These are phyloP conservation scores for Argyresthia albistria DNA, from an alignment of 2,888 invertebrate species.

Conservation along the genomic window DNA sequence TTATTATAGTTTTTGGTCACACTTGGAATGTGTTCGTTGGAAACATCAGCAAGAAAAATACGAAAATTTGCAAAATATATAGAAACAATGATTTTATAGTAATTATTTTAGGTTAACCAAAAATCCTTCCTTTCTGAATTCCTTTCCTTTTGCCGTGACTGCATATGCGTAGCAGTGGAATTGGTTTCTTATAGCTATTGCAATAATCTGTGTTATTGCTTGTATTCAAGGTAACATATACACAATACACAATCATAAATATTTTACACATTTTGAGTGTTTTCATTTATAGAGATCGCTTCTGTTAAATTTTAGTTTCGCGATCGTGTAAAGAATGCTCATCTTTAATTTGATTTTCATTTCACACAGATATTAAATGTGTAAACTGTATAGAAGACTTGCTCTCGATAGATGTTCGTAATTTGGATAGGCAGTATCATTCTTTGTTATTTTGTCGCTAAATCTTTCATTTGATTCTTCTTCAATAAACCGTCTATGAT, in stretches of 20 bases:
- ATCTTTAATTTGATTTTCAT: slow-evolving; percentile 22
- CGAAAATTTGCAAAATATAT: background rate
- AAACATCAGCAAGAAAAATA: no score
- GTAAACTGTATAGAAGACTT: slow-evolving; percentile 61
- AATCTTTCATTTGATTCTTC: slow-evolving; percentile 5
- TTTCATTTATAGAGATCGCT: slow-evolving; percentile 37
- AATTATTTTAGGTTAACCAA: background rate
- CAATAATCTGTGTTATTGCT: slow-evolving; percentile 47
- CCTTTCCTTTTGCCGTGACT: slow-evolving; percentile 36
- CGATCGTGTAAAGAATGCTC: slow-evolving; percentile 31
- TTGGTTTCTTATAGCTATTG: slow-evolving; percentile 67
- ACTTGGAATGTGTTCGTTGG: no score
- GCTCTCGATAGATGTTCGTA: slow-evolving; percentile 59
- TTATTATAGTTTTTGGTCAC: background rate
- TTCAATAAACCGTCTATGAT: slow-evolving; percentile 6
- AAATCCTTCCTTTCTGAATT: background rate
- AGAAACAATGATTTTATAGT: background rate
- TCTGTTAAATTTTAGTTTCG: slow-evolving; percentile 51
- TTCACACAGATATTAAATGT: slow-evolving; percentile 38
- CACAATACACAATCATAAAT: slow-evolving; percentile 26
- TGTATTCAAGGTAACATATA: slow-evolving; percentile 60
- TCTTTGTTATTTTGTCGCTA: slow-evolving; percentile 18
- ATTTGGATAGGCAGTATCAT: slow-evolving; percentile 64
- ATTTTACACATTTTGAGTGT: slow-evolving; percentile 27
- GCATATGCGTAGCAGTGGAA: slow-evolving; percentile 58